Base-by-base conservation (phyloP, 2,888 invertebrate species). In the Cremastobaeus sp. region DNA sequence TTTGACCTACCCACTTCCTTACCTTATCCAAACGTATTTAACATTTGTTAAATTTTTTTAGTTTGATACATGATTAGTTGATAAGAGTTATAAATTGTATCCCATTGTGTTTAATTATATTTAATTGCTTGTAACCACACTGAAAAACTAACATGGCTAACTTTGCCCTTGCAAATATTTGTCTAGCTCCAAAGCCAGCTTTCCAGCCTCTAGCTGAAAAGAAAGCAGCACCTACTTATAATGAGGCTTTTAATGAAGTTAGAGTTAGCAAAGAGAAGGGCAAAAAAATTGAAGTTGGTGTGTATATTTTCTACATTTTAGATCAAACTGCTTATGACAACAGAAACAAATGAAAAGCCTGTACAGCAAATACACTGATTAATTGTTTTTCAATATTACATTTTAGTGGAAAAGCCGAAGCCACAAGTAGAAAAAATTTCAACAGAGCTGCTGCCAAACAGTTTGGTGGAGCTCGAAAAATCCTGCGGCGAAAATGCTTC, bases 381-480 rank as follows among this genome's bases (percentile, higher is more conserved):
- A 35, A 25, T 45, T 43, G 21, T 43, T 4, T 25, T 30, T 32
- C 43, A 54, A 14, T 30, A 18, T 45, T 37, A 37, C 17, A 3
- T 28, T 86, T 86, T 85, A 30, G 78, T 78, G 30, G 85, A 82
- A 18, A 86, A 85, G 72, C 84, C 84, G 66, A 60, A 75, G 37
- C 60, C 79, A 12, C 2, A 62, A 8, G 18, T 14, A 1, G 83
- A 79, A 48, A 64, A 77, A 54, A 39, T 80, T 3, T 73, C 78
- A 3, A 69, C 80, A 1, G 82, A 82, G 28, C 77, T 84, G 30
- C 78, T 85, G 54, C 82, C 88, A 0, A 86, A 86, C 37, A 88
- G 87, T 62, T 85, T 92, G 18, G 85, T 88, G 3, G 91, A 91
- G 35, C 82, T 92, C 9, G 92, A 92, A 81, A 88, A 88, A 69